These are phyloP conservation scores for Lasioglossum oenotherae DNA, from an alignment of 2,888 invertebrate species.

Conservation along the genomic window DNA sequence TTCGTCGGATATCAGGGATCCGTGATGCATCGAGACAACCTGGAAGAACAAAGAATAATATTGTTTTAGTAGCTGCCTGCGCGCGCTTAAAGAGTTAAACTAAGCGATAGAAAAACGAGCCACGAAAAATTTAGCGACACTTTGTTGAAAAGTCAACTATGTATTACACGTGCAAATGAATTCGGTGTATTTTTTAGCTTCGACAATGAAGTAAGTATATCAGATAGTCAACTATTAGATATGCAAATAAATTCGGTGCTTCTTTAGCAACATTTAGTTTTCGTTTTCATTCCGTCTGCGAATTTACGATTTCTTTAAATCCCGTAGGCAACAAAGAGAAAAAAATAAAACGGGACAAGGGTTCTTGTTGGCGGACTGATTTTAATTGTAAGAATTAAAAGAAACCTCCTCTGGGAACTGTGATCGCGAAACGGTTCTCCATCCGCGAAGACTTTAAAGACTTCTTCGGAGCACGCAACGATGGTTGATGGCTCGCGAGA, in stretches of 20 bases:
- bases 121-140: too few species aligned
- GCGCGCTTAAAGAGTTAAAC: neutral
- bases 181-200: too few species aligned
- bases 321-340: neutral
- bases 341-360: neutral
- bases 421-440: neutral
- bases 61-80: conserved; percentile 20
- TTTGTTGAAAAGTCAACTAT: too few species aligned
- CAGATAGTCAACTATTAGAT: too few species aligned
- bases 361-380: neutral
- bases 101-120: neutral
- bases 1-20: conserved; percentile 1
- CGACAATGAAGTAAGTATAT: too few species aligned
- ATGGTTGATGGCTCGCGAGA: neutral
- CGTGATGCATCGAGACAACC: conserved; percentile 11
- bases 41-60: conserved; percentile 28
- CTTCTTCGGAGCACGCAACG: neutral
- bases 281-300: neutral
- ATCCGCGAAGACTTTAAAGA: neutral
- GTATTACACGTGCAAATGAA: too few species aligned
- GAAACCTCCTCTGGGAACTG: neutral
- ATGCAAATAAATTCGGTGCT: too few species aligned
- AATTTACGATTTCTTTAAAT: neutral
- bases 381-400: neutral
- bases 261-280: too few species aligned